These are phyloP conservation scores for Microtus agrestis DNA, from an alignment of 2,797 vertebrate genomes.

Conservation along the genomic window DNA sequence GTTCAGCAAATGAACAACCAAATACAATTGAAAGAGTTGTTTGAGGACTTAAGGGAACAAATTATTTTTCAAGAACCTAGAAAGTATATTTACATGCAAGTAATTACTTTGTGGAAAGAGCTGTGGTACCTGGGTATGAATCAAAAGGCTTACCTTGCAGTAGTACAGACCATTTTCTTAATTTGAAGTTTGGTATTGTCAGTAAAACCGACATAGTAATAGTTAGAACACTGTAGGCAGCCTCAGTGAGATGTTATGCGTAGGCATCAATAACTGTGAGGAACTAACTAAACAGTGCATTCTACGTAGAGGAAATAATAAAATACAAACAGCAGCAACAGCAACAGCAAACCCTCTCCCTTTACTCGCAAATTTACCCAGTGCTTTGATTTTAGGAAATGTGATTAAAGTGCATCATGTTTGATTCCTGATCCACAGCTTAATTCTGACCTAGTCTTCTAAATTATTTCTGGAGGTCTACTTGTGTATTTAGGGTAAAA, in stretches of 20 bases:
- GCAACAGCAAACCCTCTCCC: background rate
- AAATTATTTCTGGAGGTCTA: slow-evolving; percentile 23
- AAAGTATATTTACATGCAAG: slow-evolving; percentile 58
- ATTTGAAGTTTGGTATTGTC: slow-evolving; percentile 36
- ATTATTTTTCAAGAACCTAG: slow-evolving; percentile 50
- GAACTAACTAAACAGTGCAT: slow-evolving; percentile 47
- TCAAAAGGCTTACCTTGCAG: slow-evolving; percentile 55
- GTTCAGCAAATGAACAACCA: slow-evolving; percentile 69
- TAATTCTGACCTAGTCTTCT: background rate
- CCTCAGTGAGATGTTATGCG: slow-evolving; percentile 25
- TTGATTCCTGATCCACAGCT: background rate
- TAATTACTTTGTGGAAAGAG: slow-evolving; percentile 57
- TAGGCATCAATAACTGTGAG: slow-evolving; percentile 30
- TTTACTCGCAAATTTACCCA: background rate
- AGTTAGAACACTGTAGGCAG: slow-evolving; percentile 42
- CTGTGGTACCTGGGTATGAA: slow-evolving; percentile 21
- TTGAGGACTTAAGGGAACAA: slow-evolving; percentile 59
- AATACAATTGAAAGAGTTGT: slow-evolving; percentile 52
- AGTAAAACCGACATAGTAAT: slow-evolving; percentile 53
- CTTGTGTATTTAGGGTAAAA: background rate
- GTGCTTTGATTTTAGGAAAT: background rate
- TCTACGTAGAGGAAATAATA: slow-evolving; percentile 45
- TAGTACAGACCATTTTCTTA: slow-evolving; percentile 50
- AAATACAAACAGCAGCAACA: background rate
- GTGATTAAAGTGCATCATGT: background rate